These are phyloP conservation scores for Irena cyanogastra DNA, from an alignment of 2,113 vertebrate genomes.

Conservation along the genomic window DNA sequence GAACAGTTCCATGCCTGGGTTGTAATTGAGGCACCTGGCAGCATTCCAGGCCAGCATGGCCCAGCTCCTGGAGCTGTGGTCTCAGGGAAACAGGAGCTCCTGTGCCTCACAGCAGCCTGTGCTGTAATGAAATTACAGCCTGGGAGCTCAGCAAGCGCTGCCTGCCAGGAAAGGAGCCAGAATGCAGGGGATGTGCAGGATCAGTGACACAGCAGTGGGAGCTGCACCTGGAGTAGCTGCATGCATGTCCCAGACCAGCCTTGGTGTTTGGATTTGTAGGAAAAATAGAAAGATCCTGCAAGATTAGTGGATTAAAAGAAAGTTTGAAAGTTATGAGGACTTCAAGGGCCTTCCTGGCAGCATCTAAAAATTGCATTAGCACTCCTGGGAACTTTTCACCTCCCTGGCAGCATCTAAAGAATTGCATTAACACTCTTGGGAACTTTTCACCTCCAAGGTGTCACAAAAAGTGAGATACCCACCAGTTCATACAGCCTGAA, in stretches of 20 bases:
- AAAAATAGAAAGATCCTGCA: neutral
- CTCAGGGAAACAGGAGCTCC: neutral
- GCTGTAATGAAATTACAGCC: neutral
- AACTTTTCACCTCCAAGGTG: neutral
- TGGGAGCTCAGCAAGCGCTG: neutral
- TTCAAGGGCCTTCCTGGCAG: neutral
- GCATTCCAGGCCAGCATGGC: neutral
- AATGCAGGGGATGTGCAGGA: neutral
- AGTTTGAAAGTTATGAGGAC: neutral
- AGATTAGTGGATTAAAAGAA: neutral
- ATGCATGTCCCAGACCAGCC: neutral
- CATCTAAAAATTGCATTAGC: neutral
- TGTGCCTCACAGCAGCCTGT: neutral
- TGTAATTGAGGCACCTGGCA: neutral
- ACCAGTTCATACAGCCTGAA: neutral
- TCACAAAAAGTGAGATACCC: neutral
- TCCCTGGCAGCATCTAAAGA: neutral
- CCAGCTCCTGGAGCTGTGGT: neutral
- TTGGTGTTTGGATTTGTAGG: neutral
- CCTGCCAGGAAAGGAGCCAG: neutral
- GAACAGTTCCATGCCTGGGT: neutral
- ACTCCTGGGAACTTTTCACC: neutral
- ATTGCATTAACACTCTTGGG: neutral
- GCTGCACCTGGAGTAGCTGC: neutral
- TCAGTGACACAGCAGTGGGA: neutral